phyloP scores from a whole-genome alignment of 2,797 vertebrate genomes.

The Gobio occitaniae region DNA sequence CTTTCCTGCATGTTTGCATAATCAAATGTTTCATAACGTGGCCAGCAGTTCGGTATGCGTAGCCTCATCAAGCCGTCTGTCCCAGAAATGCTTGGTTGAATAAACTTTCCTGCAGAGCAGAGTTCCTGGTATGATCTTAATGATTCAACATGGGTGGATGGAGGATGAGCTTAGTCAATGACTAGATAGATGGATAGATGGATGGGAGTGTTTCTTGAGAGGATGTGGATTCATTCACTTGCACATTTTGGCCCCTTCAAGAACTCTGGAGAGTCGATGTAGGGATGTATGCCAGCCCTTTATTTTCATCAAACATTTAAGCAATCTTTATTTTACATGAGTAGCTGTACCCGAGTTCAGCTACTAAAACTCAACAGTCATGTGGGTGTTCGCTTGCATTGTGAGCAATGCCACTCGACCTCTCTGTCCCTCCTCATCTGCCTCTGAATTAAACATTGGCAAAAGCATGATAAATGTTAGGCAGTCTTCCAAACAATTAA shows the following conservation, averaged over 20 bases:
- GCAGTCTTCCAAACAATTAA: constrained; percentile 3
- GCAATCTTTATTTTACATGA: background rate
- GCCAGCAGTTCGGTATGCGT: background rate
- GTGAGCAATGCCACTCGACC: background rate
- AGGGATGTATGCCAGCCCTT: constrained; percentile 7
- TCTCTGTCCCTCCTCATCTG: background rate
- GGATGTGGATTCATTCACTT: background rate
- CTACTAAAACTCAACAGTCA: background rate
- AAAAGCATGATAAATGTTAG: background rate
- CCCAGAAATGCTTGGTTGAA: constrained; percentile 29
- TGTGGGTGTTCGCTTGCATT: background rate
- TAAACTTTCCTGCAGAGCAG: background rate
- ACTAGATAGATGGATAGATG: background rate
- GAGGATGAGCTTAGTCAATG: background rate
- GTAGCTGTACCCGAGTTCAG: background rate
- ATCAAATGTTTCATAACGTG: constrained; percentile 23
- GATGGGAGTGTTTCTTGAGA: background rate
- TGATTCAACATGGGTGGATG: background rate
- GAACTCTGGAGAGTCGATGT: background rate
- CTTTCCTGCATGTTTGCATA: constrained; percentile 5
- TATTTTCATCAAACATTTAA: constrained; percentile 29
- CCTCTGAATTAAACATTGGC: constrained; percentile 1
- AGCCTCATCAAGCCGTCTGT: constrained; percentile 24
- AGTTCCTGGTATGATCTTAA: constrained; percentile 11
- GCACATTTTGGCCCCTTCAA: background rate